phyloP scores from a whole-genome alignment of 2,797 vertebrate genomes.

The Prunella strophiata region DNA sequence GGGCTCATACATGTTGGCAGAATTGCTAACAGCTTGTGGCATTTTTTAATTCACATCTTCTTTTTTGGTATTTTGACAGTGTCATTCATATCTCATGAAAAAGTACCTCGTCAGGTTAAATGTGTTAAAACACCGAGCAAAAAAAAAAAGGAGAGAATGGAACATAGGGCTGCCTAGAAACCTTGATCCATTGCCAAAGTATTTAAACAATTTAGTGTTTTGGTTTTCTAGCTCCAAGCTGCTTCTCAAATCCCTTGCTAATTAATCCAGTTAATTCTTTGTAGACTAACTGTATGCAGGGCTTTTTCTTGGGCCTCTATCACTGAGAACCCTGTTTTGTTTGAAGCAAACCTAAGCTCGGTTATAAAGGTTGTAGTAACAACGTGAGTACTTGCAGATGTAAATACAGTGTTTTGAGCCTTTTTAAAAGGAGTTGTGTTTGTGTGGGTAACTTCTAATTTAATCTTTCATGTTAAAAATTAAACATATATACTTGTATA shows the following conservation, averaged over 20 bases:
- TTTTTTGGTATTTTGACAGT: conserved; percentile 82
- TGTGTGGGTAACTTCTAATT: conserved; percentile 43
- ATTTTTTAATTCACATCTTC: conserved; percentile 80
- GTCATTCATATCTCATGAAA: conserved; percentile 82
- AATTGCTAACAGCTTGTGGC: conserved; percentile 84
- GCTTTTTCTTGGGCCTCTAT: conserved; percentile 75
- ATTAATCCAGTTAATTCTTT: conserved; percentile 88
- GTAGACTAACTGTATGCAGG: conserved; percentile 80
- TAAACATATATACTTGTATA: not conserved
- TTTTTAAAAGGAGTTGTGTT: conserved; percentile 41
- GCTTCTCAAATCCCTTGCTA: conserved; percentile 85
- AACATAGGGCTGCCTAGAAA: conserved; percentile 82
- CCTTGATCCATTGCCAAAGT: conserved; percentile 87
- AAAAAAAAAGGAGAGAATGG: conserved; percentile 70
- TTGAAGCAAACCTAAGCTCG: conserved; percentile 74
- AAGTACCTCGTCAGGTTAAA: conserved; percentile 84
- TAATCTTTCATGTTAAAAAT: conserved; percentile 46
- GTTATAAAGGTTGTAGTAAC: conserved; percentile 74
- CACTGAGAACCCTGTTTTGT: conserved; percentile 75
- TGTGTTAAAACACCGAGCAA: conserved; percentile 78
- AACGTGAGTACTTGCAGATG: conserved; percentile 80
- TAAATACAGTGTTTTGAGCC: conserved; percentile 74
- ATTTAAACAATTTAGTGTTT: conserved; percentile 89
- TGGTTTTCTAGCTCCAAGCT: conserved; percentile 84
- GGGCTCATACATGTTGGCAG: conserved; percentile 77